These are phyloP conservation scores for cattle (Bos taurus) DNA, from an alignment of 2,113 vertebrate genomes.

Conservation along the genomic window DNA sequence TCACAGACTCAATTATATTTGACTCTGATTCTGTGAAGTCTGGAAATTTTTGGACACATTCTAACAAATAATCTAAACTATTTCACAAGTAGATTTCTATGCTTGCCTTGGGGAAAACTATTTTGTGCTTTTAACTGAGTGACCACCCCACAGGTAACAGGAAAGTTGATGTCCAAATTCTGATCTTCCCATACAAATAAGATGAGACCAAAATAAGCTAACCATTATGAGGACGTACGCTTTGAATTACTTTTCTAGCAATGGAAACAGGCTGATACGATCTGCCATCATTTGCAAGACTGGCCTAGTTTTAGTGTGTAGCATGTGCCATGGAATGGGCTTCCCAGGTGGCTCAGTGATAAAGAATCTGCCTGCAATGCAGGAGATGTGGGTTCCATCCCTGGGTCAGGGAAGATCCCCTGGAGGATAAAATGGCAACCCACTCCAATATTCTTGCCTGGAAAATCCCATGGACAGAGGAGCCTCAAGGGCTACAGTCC, in stretches of 20 bases:
- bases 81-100: neutral
- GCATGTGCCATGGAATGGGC: neutral
- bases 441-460: neutral
- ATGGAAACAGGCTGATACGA: neutral
- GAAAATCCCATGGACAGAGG: neutral
- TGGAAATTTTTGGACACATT: constrained; percentile 11
- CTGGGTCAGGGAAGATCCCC: neutral
- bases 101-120: neutral
- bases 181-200: neutral
- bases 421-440: neutral
- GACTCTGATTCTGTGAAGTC: neutral
- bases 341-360: neutral
- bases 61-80: neutral
- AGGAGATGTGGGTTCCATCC: neutral
- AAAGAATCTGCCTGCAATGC: neutral
- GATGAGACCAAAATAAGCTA: neutral
- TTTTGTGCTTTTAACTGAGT: constrained; percentile 13
- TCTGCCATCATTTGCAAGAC: neutral
- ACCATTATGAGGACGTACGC: neutral
- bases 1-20: constrained; percentile 23
- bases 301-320: neutral
- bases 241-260: constrained; percentile 4
- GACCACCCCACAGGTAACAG: neutral
- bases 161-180: neutral
- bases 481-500: neutral